These are phyloP conservation scores for Macrosiphum euphorbiae DNA, from an alignment of 2,888 invertebrate genomes.

Conservation along the genomic window DNA sequence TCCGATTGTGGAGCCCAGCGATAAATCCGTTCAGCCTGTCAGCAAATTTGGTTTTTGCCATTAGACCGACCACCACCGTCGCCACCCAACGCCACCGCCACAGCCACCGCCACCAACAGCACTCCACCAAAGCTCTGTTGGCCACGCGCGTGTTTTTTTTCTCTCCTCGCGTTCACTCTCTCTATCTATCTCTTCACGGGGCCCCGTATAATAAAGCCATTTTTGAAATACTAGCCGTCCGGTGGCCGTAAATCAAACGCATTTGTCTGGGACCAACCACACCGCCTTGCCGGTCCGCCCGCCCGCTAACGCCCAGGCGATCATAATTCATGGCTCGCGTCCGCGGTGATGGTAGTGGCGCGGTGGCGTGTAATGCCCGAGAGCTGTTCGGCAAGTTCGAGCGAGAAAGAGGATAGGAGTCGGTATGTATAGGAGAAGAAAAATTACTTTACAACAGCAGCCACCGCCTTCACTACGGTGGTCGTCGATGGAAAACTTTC, in stretches of 20 bases:
- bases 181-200: not conserved
- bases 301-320: constrained; percentile 22
- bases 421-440: constrained; percentile 15
- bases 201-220: constrained; percentile 61
- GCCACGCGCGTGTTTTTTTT: not conserved
- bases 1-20: constrained; percentile 46
- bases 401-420: constrained; percentile 4
- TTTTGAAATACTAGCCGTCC: constrained; percentile 62
- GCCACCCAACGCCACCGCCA: not conserved
- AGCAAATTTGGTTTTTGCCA: constrained; percentile 62
- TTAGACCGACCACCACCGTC: constrained; percentile 47
- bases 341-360: constrained; percentile 11
- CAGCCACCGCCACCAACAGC: not conserved
- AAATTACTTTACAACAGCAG: constrained; percentile 44
- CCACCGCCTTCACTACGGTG: not conserved
- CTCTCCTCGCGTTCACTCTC: not conserved
- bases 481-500: constrained; percentile 21
- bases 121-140: constrained; percentile 20
- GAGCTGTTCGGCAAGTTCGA: not conserved
- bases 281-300: not conserved
- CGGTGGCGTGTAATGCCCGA: constrained; percentile 22
- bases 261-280: constrained; percentile 50
- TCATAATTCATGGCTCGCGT: constrained; percentile 54
- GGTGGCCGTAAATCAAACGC: constrained; percentile 58
- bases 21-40: constrained; percentile 59